Percentiles rank a stretch among this genome's conserved stretches.
Conservation (phyloP, 2,797 vertebrate genomes). For the Tamandua tetradactyla region DNA sequence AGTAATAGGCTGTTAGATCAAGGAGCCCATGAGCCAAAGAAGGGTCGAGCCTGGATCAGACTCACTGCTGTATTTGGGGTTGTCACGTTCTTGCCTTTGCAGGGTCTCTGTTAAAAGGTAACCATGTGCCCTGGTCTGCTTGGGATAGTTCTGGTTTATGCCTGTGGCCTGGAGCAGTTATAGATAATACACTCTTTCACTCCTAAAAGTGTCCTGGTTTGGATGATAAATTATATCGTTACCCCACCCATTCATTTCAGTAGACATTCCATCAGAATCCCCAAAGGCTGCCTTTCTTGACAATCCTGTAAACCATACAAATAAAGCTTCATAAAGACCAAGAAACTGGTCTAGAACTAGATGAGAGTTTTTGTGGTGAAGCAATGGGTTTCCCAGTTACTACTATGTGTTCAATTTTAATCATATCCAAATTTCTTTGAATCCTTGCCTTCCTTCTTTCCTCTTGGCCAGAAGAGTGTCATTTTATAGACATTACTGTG, state of each 20-base stretch:
- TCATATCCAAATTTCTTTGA: not conserved
- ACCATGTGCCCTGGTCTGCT: not conserved
- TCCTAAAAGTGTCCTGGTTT: not conserved
- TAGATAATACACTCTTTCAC: not conserved
- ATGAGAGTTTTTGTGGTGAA: not conserved
- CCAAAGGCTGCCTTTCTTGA: not conserved
- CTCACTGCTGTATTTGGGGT: not conserved
- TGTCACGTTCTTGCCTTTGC: not conserved
- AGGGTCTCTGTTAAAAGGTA: not conserved
- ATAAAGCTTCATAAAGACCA: not conserved
- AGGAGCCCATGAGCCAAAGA: not conserved
- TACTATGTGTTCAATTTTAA: not conserved
- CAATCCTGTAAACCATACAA: not conserved
- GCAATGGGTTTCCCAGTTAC: not conserved
- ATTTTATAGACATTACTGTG: not conserved
- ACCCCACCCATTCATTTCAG: not conserved
- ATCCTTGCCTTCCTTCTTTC: not conserved
- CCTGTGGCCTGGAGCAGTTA: not conserved
- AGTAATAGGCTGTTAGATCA: not conserved
- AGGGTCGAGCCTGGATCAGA: not conserved
- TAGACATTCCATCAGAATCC: not conserved
- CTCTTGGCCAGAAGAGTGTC: not conserved
- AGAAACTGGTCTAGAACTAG: not conserved
- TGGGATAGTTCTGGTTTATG: not conserved
- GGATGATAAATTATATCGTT: not conserved